Conservation (phyloP, 2,113 vertebrate species). For the Xenopus borealis region DNA sequence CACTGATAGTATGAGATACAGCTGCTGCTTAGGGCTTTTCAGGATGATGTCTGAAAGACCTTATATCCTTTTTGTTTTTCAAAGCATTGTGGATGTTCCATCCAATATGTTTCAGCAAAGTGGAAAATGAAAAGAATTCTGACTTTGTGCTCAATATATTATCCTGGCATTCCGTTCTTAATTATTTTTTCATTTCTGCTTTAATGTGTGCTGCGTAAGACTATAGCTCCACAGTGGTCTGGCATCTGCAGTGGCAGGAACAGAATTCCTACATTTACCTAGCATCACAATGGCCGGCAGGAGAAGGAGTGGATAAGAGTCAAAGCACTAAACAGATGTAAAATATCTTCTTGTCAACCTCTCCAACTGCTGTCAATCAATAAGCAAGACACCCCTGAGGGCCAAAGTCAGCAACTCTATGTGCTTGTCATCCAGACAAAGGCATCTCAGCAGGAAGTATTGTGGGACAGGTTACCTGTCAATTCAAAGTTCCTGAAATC, state of each 20-base stretch:
- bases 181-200: slow-evolving; percentile 55
- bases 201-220: slow-evolving; percentile 56
- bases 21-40: no score
- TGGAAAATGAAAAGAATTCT: slow-evolving; percentile 57
- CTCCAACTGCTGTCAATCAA: slow-evolving; percentile 72
- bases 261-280: slow-evolving; percentile 58
- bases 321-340: slow-evolving; percentile 74
- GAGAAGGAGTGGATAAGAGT: slow-evolving; percentile 65
- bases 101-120: background rate
- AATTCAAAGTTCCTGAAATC: slow-evolving; percentile 41
- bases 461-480: slow-evolving; percentile 61
- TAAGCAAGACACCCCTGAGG: slow-evolving; percentile 63
- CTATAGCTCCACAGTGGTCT: slow-evolving; percentile 62
- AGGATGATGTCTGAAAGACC: background rate
- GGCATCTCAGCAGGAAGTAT: slow-evolving; percentile 59
- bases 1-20: no score
- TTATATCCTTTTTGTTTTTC: background rate
- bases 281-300: slow-evolving; percentile 73
- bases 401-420: slow-evolving; percentile 48
- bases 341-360: slow-evolving; percentile 76
- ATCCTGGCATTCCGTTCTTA: slow-evolving; percentile 58
- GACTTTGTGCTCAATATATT: slow-evolving; percentile 41
- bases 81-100: background rate
- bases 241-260: slow-evolving; percentile 58
- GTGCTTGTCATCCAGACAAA: slow-evolving; percentile 59